Conservation (phyloP, 2,113 vertebrate genomes). For the Nothoprocta perdicaria region DNA sequence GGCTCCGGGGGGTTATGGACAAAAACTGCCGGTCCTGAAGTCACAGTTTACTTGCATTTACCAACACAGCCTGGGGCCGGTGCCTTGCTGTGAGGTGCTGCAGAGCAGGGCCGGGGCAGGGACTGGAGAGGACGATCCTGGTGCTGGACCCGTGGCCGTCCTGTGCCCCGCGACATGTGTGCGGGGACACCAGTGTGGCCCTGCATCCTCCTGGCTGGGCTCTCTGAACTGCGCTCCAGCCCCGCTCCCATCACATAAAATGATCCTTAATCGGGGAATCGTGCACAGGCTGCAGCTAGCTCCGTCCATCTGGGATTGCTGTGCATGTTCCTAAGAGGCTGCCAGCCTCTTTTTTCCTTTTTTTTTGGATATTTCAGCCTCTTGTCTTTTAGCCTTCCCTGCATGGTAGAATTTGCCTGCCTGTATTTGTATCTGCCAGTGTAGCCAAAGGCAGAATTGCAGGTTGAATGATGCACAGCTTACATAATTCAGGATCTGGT, state of each 20-base stretch:
- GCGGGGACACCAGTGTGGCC: neutral
- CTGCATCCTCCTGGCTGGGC: neutral
- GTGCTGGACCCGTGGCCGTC: neutral
- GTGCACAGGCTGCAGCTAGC: accelerated
- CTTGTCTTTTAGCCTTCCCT: neutral
- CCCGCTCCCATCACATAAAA: neutral
- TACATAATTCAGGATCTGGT: neutral
- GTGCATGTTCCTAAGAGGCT: neutral
- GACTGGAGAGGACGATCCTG: neutral
- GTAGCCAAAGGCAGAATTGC: slow-evolving; percentile 24
- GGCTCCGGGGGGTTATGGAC: neutral
- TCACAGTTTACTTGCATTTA: neutral
- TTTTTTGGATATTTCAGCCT: neutral
- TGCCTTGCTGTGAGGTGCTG: neutral
- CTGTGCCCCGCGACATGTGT: neutral
- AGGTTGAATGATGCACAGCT: neutral
- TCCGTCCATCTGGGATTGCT: neutral
- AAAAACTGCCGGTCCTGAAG: neutral
- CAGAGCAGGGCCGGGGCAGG: neutral
- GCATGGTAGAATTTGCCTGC: neutral
- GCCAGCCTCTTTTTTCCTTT: neutral
- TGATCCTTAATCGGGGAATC: neutral
- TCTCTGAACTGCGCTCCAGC: neutral
- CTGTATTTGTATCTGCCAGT: neutral
- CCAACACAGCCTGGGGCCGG: neutral